These are phyloP conservation scores for Euwallacea similis DNA, from an alignment of 1,140 invertebrate genomes.

Conservation along the genomic window DNA sequence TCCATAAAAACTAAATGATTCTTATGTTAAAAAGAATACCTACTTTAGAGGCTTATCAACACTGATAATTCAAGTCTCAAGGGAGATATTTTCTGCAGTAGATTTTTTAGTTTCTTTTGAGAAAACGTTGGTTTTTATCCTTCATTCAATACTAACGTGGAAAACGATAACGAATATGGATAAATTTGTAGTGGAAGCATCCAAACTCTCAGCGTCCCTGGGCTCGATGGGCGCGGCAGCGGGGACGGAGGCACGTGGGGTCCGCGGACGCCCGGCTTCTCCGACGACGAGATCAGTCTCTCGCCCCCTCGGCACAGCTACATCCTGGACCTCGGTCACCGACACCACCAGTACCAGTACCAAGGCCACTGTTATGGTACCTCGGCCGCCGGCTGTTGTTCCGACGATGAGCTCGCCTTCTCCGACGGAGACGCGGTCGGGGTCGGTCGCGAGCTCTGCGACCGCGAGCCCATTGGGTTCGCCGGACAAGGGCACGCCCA, in stretches of 20 bases:
- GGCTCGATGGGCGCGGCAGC: slow-evolving; percentile 51
- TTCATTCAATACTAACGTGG: too few species aligned
- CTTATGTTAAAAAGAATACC: too few species aligned
- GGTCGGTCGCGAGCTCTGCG: slow-evolving; percentile 51
- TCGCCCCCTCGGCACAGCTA: slow-evolving; percentile 55
- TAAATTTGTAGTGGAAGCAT: slow-evolving; percentile 50
- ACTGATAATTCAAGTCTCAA: too few species aligned
- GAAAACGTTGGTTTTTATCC: too few species aligned
- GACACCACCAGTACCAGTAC: slow-evolving; percentile 50
- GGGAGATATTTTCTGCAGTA: too few species aligned
- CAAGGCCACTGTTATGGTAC: slow-evolving; percentile 38
- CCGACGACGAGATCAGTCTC: slow-evolving; percentile 55
- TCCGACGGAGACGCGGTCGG: slow-evolving; percentile 55
- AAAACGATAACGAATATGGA: too few species aligned
- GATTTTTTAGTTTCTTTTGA: too few species aligned
- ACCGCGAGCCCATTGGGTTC: slow-evolving; percentile 50
- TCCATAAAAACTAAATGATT: too few species aligned
- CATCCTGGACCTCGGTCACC: slow-evolving; percentile 53
- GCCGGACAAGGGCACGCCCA: slow-evolving; percentile 30
- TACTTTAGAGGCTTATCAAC: too few species aligned
- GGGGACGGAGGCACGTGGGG: slow-evolving; percentile 41
- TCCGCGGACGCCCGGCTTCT: slow-evolving; percentile 49
- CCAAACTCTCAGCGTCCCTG: slow-evolving; percentile 54
- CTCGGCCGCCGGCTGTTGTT: slow-evolving; percentile 42
- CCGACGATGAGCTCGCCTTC: slow-evolving; percentile 54